A percentile compares a stretch with the other conserved stretches of the same genome.
Conservation (phyloP, 2,797 vertebrate species). For the Molothrus ater region DNA sequence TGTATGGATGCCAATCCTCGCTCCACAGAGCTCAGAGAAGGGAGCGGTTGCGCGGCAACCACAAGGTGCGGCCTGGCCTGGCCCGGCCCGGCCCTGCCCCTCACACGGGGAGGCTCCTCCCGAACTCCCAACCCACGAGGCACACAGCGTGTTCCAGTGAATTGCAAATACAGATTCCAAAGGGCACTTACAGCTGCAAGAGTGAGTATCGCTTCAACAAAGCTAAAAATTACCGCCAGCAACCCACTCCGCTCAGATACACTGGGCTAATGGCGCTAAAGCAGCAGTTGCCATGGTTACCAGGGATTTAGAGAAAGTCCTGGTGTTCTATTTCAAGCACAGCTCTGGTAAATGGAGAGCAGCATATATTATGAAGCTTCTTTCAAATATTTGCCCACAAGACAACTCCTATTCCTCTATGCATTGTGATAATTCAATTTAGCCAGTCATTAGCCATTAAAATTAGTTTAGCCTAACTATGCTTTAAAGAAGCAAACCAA, state of each 20-base stretch:
- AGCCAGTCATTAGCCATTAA: not conserved
- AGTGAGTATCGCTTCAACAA: not conserved
- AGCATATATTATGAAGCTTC: not conserved
- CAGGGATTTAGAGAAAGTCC: conserved; percentile 71
- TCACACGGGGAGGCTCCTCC: not conserved
- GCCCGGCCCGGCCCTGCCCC: not conserved
- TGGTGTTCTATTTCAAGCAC: conserved; percentile 65
- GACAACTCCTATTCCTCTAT: not conserved
- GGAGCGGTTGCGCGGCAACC: not conserved
- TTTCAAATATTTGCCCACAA: conserved; percentile 9
- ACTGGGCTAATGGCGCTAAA: conserved; percentile 65
- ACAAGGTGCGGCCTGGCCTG: not conserved
- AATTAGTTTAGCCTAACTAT: not conserved
- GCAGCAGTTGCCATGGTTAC: conserved; percentile 74
- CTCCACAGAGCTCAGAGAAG: not conserved
- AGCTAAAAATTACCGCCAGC: conserved; percentile 48
- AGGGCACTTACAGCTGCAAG: not conserved
- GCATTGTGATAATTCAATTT: not conserved
- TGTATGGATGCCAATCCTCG: not conserved
- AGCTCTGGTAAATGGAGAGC: conserved; percentile 7
- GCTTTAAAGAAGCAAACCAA: not conserved
- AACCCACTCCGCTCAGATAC: conserved; percentile 52
- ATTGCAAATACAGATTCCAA: not conserved
- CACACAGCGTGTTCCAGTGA: rapidly evolving
- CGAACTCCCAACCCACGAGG: not conserved